Evolutionary conservation across 2,797 vertebrate species (phyloP).

Genomic region (Poliocrania exsul): DNA sequence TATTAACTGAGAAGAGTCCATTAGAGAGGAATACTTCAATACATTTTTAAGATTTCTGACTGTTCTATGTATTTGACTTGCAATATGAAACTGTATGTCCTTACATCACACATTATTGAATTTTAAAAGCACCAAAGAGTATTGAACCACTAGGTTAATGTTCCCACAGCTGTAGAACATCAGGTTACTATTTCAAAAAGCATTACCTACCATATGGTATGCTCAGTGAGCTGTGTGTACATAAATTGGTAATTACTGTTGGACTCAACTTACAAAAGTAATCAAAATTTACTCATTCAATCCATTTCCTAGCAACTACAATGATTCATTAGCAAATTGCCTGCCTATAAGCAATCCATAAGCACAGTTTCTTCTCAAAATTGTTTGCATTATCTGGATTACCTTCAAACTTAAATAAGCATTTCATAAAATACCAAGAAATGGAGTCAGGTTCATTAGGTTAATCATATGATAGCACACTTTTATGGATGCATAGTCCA

Average conservation of each 20-base stretch:
- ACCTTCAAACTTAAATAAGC: background rate
- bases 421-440: background rate
- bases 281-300: constrained; percentile 21
- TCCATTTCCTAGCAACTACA: constrained; percentile 10
- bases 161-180: background rate
- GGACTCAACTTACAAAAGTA: background rate
- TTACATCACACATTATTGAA: background rate
- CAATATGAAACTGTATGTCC: background rate
- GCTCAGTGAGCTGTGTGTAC: background rate
- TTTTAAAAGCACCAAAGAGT: background rate
- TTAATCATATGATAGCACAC: background rate
- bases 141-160: background rate
- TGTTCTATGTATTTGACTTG: background rate
- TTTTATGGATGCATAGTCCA: background rate
- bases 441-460: background rate
- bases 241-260: background rate
- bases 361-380: background rate
- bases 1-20: background rate
- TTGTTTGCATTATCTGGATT: background rate
- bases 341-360: background rate
- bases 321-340: background rate
- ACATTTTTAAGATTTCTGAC: background rate
- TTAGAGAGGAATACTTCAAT: background rate
- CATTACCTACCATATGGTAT: background rate
- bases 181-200: background rate